Base-by-base conservation (phyloP, 2,797 vertebrate species). In the Trachurus trachurus region DNA sequence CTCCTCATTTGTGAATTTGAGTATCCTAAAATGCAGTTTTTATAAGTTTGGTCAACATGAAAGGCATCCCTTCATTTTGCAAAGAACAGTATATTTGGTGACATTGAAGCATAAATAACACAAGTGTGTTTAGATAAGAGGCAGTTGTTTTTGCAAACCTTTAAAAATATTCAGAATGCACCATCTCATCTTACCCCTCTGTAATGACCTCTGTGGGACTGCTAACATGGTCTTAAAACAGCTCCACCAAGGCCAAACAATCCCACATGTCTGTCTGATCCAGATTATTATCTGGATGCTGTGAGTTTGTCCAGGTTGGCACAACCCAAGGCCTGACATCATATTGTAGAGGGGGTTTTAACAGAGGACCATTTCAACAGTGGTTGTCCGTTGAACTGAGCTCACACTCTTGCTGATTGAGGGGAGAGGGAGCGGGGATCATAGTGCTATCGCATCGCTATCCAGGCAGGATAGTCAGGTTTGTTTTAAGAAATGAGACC, bases 61-160 rank as follows among this genome's bases (percentile, higher is more conserved):
- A 37, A 64, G 29, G 9, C 29, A 60, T 63, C 16, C 12, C 10
- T 63, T 57, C 13, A 37, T 47, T 26, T 52, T 66, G 11, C 63
- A 56, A 66, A 76, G 53, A 75, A 58, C 68, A 71, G n/a, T 54
- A 74, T 71, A 42, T 60, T 57, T 40, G 12, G 21, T 42, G 45
- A 47, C 11, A 59, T 16, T 45, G 22, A 34, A 71, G 37, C 15
- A 13, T 39, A 47, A 42, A n/a, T 39, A 47, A 45, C 54, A 45
- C 47, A 39, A 39, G 15, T 44, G 44, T 44, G n/a, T 60, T 58
- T 10, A 50, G 5, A 81, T 44, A 58, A 29, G 19, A 47, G 19
- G 17, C 19, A 29, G 15, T 56, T 81, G 15, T 57, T 71, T 61
- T 71, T 49, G 37, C 9, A 42, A 7, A 22, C 49, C 16, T 47